These are phyloP conservation scores for Nephrotoma guestfalica DNA, from an alignment of 2,888 invertebrate genomes.

Conservation along the genomic window DNA sequence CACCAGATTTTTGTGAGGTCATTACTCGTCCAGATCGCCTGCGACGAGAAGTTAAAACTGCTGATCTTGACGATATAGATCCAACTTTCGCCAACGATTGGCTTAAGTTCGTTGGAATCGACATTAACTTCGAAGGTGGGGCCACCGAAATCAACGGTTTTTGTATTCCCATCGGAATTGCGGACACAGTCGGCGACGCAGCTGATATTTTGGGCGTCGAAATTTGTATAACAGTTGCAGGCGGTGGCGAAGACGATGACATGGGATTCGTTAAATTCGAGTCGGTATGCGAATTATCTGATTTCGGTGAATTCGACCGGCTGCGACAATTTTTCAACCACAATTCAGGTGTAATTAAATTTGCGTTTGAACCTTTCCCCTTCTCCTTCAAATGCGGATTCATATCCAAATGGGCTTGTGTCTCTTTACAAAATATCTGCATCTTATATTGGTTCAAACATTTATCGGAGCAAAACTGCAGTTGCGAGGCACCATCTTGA, in stretches of 20 bases:
- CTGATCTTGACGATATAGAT: background rate
- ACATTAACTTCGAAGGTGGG: conserved; percentile 49
- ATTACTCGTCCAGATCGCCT: background rate
- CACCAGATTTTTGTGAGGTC: background rate
- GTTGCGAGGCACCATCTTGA: conserved; percentile 77
- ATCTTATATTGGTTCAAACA: conserved; percentile 93
- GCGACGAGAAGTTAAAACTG: background rate
- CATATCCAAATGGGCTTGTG: conserved; percentile 79
- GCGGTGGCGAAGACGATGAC: conserved; percentile 1
- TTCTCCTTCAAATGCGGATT: conserved; percentile 53
- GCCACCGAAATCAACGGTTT: conserved; percentile 50
- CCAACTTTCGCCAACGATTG: background rate
- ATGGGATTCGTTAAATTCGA: background rate
- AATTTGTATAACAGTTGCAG: background rate
- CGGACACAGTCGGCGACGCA: conserved; percentile 13
- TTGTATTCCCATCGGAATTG: conserved; percentile 27
- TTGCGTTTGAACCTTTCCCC: conserved; percentile 19
- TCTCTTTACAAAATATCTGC: conserved; percentile 91
- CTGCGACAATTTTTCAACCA: conserved; percentile 74
- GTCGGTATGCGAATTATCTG: conserved; percentile 35
- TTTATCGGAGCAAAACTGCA: conserved; percentile 86
- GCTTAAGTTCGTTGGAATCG: conserved; percentile 17
- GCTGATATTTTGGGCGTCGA: conserved; percentile 10
- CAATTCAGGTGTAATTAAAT: conserved; percentile 74
- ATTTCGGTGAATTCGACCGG: conserved; percentile 43